Conservation (phyloP, 2,113 vertebrate species). For the Strigops habroptila region DNA sequence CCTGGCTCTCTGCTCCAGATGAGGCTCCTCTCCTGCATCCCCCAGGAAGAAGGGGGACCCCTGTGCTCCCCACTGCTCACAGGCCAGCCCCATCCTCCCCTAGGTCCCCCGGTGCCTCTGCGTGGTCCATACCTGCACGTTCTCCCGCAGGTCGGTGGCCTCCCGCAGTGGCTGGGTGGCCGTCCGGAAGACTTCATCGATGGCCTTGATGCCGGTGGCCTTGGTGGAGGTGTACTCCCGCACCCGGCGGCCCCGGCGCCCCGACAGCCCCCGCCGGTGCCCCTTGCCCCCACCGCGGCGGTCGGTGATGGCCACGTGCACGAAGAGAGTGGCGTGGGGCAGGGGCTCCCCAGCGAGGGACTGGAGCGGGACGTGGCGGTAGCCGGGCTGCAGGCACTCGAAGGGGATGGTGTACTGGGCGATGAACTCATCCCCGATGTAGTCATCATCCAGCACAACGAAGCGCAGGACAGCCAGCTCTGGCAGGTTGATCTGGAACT, state of each 20-base stretch:
- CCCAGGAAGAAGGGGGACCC: not conserved
- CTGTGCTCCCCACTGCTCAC: fast-evolving
- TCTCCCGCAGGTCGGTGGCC: slow-evolving; percentile 90
- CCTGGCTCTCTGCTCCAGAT: not conserved
- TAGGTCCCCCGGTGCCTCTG: fast-evolving
- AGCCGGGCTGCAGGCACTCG: slow-evolving; percentile 89
- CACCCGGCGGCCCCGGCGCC: slow-evolving; percentile 84
- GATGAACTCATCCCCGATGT: slow-evolving; percentile 92
- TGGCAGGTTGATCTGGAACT: slow-evolving; percentile 92
- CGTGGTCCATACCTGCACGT: slow-evolving; percentile 80
- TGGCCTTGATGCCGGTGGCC: slow-evolving; percentile 87
- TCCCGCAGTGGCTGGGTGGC: slow-evolving; percentile 88
- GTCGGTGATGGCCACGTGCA: slow-evolving; percentile 90
- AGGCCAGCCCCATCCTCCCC: not conserved
- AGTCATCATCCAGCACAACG: slow-evolving; percentile 89
- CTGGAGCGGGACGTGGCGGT: slow-evolving; percentile 87
- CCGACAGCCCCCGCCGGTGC: slow-evolving; percentile 85
- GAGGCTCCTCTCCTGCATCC: fast-evolving
- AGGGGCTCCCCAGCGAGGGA: slow-evolving; percentile 86
- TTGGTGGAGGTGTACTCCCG: slow-evolving; percentile 89
- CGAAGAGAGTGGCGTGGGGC: slow-evolving; percentile 86
- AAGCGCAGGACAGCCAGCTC: slow-evolving; percentile 88
- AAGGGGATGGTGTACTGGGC: slow-evolving; percentile 94
- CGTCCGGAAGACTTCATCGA: slow-evolving; percentile 89
- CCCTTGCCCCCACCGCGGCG: slow-evolving; percentile 86